Base-by-base conservation (phyloP, 2,888 invertebrate species). In the Alviniconcha strummeri region DNA sequence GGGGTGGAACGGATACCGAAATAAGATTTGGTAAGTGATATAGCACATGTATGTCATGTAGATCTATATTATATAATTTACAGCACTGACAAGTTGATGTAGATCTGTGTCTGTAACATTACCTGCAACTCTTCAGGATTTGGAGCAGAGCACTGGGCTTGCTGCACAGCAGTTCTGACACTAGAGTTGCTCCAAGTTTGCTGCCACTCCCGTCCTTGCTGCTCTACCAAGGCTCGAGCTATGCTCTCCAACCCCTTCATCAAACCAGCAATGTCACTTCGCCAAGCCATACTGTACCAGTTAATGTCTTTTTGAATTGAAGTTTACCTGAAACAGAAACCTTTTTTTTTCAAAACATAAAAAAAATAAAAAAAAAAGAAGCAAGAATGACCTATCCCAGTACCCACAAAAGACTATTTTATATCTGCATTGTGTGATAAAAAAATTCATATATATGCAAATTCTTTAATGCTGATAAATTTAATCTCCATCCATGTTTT, bases 151-250 rank as follows among this genome's bases (percentile, higher is more conserved):
- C 74, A 60, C 67, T 88, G 85, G 3, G 86, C 80, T 54, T 88
- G 85, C 81, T 89, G 86, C 7, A 87, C 86, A 7, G 88, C 88
- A 11, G 89, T 83, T 77, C 88, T 88, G 3, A 92, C 54, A 85
- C 91, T 92, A 36, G 92, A 92, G 84, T 93, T 92, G 6, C 88
- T 85, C 93, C 92, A 93, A 8, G 85, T 86, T 11, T 87, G 87
- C 75, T 85, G 83, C 5, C 88, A 67, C 80, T 92, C 91, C 80
- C 85, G 88, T 55, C 90, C 88, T 83, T 92, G 90, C 56, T 90
- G 89, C 19, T 90, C 89, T 4, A 88, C 74, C 64, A 91, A 17
- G 8, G 92, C 91, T 36, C 87, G 88, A 5, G 89, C 87, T 57
- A 93, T 90, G 56, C 86, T 85, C 83, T 91, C 89, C 75, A 93